phyloP scores from a whole-genome alignment of 2,888 invertebrate species.

The Neuroscelio doddi region DNA sequence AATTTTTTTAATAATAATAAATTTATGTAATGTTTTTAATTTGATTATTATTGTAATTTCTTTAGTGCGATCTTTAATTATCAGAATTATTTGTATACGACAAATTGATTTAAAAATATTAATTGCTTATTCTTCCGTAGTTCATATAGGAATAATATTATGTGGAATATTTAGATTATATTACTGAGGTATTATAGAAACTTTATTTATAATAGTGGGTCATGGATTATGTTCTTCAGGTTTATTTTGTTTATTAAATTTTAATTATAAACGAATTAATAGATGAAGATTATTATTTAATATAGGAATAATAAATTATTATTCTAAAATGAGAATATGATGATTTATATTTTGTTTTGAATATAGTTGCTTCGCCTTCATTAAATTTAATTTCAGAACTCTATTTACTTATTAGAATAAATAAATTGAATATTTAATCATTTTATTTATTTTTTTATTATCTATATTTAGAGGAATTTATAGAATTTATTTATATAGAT shows the following conservation, averaged over 20 bases:
- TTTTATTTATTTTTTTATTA: constrained; percentile 74
- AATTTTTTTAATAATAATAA: constrained; percentile 73
- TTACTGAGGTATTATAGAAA: no score
- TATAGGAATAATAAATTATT: constrained; percentile 78
- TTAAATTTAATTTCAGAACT: constrained; percentile 81
- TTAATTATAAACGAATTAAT: no score
- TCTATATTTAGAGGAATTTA: no score
- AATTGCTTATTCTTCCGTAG: no score
- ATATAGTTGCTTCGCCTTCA: constrained; percentile 80
- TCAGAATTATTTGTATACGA: no score
- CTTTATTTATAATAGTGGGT: constrained; percentile 77
- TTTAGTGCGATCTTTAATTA: constrained; percentile 76
- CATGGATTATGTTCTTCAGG: no score
- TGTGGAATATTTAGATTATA: no score
- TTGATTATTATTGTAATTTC: constrained; percentile 75
- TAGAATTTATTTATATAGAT: no score
- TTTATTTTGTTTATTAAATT: no score
- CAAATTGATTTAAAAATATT: constrained; percentile 81
- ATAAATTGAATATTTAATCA: constrained; percentile 62
- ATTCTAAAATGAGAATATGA: no score
- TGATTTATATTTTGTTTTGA: constrained; percentile 79
- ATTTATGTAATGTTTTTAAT: constrained; percentile 73
- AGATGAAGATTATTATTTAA: constrained; percentile 79
- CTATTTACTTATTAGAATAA: constrained; percentile 77
- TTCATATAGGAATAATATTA: no score